Evolutionary conservation across 1,140 invertebrate species (phyloP).

Genomic region (Rhagoletis pomonella): DNA sequence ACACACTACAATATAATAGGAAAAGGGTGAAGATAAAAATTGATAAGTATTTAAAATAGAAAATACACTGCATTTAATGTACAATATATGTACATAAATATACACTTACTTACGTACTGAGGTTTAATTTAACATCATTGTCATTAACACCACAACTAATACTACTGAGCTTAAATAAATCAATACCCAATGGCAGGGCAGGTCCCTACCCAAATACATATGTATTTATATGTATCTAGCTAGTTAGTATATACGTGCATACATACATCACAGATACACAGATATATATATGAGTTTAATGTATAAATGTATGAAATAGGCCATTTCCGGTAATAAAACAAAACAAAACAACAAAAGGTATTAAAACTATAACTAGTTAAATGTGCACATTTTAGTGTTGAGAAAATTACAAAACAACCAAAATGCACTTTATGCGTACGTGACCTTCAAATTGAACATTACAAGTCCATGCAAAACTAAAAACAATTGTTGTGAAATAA

Average conservation of each 20-base stretch:
- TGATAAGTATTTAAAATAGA: background rate
- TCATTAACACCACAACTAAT: conserved; percentile 35
- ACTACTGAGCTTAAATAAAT: conserved; percentile 21
- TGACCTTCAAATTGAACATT: background rate
- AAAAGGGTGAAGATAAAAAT: background rate
- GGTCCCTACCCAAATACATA: background rate
- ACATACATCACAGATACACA: background rate
- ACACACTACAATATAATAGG: background rate
- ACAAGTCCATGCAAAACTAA: background rate
- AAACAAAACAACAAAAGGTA: background rate
- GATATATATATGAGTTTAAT: background rate
- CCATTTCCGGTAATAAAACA: background rate
- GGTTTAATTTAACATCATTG: background rate
- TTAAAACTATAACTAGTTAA: background rate
- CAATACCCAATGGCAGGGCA: background rate
- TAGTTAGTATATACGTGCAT: background rate
- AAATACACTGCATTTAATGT: background rate
- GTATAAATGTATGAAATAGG: background rate
- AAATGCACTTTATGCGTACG: background rate
- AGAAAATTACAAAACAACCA: background rate
- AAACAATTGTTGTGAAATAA: conserved; percentile 17
- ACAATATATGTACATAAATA: background rate
- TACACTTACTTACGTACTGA: background rate
- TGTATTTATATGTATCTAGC: background rate
- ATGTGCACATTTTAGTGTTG: background rate